Evolutionary conservation across 2,888 invertebrate genomes (phyloP).

Genomic region (Cartodere bifasciata): DNA sequence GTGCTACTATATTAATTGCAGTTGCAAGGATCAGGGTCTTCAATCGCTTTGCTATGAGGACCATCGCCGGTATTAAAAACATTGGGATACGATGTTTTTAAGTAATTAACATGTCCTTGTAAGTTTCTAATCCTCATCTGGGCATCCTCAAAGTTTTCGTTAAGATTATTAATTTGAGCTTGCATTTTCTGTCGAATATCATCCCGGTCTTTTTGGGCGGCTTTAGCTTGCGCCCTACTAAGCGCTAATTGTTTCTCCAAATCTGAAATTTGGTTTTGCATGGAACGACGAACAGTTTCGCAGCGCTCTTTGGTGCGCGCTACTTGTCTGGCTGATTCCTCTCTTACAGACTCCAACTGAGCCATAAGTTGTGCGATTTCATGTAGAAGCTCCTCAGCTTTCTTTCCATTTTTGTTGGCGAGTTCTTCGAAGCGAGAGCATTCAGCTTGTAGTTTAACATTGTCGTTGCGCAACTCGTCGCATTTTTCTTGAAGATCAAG

Average conservation of each 20-base stretch:
- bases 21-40: constrained; percentile 23
- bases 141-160: constrained; percentile 55
- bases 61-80: constrained; percentile 18
- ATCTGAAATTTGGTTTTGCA: constrained; percentile 52
- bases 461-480: constrained; percentile 28
- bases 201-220: constrained; percentile 55
- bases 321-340: constrained; percentile 54
- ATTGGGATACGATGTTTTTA: constrained; percentile 37
- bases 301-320: constrained; percentile 52
- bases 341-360: constrained; percentile 51
- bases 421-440: constrained; percentile 45
- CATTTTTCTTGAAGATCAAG: constrained; percentile 24
- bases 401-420: constrained; percentile 44
- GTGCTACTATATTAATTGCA: too few relatives aligned
- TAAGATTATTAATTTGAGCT: constrained; percentile 49
- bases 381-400: constrained; percentile 53
- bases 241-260: constrained; percentile 54
- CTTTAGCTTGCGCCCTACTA: constrained; percentile 47
- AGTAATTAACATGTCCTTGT: constrained; percentile 49
- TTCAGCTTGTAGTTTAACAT: constrained; percentile 28
- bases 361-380: constrained; percentile 52
- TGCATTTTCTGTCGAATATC: constrained; percentile 60
- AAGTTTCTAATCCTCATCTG: constrained; percentile 49
- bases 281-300: constrained; percentile 43
- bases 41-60: constrained; percentile 10